Conservation (phyloP, 2,113 vertebrate genomes). For the Tupaia chinensis region DNA sequence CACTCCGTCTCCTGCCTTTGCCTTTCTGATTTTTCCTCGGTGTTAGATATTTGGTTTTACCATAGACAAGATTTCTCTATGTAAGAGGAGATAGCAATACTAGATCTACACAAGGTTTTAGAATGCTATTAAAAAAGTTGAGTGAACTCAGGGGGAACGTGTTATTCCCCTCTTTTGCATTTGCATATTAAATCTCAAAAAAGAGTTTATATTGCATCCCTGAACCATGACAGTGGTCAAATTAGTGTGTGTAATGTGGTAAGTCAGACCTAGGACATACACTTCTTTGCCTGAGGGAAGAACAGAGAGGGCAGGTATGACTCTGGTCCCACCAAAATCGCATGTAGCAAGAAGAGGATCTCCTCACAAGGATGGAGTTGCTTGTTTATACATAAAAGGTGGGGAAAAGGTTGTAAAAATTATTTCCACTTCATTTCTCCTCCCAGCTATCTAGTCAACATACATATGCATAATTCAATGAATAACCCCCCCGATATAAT, state of each 20-base stretch:
- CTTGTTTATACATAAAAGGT: not conserved
- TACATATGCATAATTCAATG: not conserved
- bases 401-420: not conserved
- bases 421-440: not conserved
- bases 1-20: not conserved
- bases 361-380: not conserved
- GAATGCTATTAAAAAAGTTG: not conserved
- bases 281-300: not conserved
- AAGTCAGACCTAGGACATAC: not conserved
- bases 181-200: not conserved
- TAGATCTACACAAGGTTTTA: not conserved
- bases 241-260: not conserved
- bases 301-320: not conserved
- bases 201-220: not conserved
- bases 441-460: not conserved
- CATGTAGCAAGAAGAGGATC: fast-evolving
- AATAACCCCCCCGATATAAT: not conserved
- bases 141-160: not conserved
- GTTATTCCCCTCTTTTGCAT: not conserved
- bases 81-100: not conserved
- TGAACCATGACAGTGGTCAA: not conserved
- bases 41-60: not conserved
- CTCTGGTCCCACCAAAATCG: not conserved
- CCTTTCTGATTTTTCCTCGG: not conserved
- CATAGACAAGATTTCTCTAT: not conserved